Evolutionary conservation across 2,113 vertebrate species (phyloP).

Genomic region (Anoura caudifer): DNA sequence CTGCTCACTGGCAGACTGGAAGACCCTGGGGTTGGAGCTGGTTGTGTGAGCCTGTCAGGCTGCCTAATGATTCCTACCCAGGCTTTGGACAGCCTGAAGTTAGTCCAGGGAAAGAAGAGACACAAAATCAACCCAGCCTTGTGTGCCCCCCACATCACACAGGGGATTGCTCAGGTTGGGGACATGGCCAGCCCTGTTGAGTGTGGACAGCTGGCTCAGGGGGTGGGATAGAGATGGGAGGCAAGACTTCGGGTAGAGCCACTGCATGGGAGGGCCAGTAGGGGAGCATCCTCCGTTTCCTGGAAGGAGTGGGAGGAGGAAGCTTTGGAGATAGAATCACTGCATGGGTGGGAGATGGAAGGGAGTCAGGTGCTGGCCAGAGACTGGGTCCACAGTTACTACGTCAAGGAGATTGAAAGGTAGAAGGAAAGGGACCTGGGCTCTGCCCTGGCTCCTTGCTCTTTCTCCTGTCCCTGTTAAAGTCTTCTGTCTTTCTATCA

Average conservation of each 20-base stretch:
- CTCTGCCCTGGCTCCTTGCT: neutral
- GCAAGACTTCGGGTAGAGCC: neutral
- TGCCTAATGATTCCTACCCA: neutral
- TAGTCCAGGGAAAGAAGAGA: neutral
- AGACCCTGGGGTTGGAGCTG: neutral
- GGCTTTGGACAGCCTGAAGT: neutral
- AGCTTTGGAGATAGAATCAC: neutral
- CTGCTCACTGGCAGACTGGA: neutral
- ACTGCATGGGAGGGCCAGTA: too few species aligned
- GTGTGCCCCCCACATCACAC: rapidly evolving
- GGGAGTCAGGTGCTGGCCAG: neutral
- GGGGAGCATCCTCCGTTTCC: rapidly evolving
- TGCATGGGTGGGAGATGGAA: neutral
- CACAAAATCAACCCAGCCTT: neutral
- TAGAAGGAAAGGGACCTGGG: neutral
- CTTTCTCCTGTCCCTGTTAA: neutral
- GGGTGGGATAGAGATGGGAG: neutral
- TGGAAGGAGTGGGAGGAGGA: neutral
- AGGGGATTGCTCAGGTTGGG: neutral
- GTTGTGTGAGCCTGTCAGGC: neutral
- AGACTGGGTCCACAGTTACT: neutral
- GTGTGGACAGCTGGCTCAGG: neutral
- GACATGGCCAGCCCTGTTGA: rapidly evolving
- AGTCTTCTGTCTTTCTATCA: neutral
- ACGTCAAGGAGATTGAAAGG: neutral